Evolutionary conservation across 2,888 invertebrate species (phyloP).

Genomic region (Tyria jacobaeae): DNA sequence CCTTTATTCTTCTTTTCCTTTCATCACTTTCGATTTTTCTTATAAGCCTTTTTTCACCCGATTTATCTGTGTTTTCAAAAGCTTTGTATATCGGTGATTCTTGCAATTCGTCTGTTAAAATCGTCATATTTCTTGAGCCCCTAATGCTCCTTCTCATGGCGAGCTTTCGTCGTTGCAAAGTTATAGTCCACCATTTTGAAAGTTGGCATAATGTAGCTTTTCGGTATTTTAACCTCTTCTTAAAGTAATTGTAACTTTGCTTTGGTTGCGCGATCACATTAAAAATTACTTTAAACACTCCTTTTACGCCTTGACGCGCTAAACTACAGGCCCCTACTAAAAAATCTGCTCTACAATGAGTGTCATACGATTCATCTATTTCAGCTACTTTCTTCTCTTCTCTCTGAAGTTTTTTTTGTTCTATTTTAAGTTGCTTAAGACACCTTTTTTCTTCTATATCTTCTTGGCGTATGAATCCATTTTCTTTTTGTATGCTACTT

Average conservation of each 20-base stretch:
- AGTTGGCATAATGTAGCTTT: not conserved
- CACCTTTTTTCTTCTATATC: not conserved
- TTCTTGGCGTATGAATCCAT: not conserved
- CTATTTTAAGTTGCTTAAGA: not conserved
- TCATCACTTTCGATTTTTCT: not conserved
- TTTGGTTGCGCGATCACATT: constrained; percentile 1
- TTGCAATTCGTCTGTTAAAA: not conserved
- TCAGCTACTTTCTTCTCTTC: not conserved
- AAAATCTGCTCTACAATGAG: not conserved
- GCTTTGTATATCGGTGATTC: constrained; percentile 35
- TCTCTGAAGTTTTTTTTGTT: not conserved
- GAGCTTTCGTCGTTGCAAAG: constrained; percentile 5
- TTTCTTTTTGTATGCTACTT: not conserved
- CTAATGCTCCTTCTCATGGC: not conserved
- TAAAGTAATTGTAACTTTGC: not conserved
- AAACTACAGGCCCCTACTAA: not conserved
- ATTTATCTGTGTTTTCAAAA: not conserved
- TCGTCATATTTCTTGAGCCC: not conserved
- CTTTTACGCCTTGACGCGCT: not conserved
- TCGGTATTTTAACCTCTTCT: not conserved
- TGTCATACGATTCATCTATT: not conserved
- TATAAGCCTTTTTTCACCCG: not conserved
- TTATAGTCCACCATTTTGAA: not conserved
- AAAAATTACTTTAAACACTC: constrained; percentile 3
- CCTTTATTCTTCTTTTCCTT: constrained; percentile 9